Evolutionary conservation across 2,797 vertebrate species (phyloP).

Genomic region (Gymnoscopelus microlampas): DNA sequence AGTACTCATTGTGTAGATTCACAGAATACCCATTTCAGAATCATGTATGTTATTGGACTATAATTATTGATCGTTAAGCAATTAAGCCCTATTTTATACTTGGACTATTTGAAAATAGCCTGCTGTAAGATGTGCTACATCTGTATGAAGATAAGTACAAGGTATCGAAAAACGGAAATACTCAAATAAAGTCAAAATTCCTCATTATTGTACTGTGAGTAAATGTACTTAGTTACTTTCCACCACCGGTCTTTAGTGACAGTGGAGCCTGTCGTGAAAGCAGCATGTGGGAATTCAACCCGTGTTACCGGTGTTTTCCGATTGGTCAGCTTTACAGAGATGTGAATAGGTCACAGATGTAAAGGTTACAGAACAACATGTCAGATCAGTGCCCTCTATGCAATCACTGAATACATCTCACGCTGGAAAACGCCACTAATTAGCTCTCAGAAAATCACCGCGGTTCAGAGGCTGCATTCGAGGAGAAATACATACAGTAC

Average conservation of each 20-base stretch:
- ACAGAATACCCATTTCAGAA: too few relatives aligned
- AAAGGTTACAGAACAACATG: slow-evolving; percentile 47
- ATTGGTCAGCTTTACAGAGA: slow-evolving; percentile 49
- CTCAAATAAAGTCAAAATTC: too few relatives aligned
- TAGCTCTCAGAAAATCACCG: slow-evolving; percentile 21
- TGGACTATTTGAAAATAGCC: too few relatives aligned
- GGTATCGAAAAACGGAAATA: too few relatives aligned
- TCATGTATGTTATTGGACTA: too few relatives aligned
- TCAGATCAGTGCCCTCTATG: slow-evolving; percentile 42
- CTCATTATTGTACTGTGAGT: too few relatives aligned
- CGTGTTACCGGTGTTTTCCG: slow-evolving; percentile 41
- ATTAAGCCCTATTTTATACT: too few relatives aligned
- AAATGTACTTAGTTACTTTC: too few relatives aligned
- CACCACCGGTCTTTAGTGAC: slow-evolving; percentile 42
- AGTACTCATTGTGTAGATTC: too few relatives aligned
- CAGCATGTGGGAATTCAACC: slow-evolving; percentile 44
- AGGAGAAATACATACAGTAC: slow-evolving; percentile 29
- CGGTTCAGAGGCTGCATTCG: slow-evolving; percentile 17
- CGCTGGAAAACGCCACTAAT: slow-evolving; percentile 34
- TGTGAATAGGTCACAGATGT: slow-evolving; percentile 62
- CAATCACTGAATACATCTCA: slow-evolving; percentile 19
- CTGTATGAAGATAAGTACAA: too few relatives aligned
- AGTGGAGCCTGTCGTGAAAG: slow-evolving; percentile 51
- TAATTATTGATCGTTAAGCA: too few relatives aligned
- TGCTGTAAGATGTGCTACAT: too few relatives aligned